Conservation (phyloP, 1,140 invertebrate genomes). For the Halictus rubicundus region DNA sequence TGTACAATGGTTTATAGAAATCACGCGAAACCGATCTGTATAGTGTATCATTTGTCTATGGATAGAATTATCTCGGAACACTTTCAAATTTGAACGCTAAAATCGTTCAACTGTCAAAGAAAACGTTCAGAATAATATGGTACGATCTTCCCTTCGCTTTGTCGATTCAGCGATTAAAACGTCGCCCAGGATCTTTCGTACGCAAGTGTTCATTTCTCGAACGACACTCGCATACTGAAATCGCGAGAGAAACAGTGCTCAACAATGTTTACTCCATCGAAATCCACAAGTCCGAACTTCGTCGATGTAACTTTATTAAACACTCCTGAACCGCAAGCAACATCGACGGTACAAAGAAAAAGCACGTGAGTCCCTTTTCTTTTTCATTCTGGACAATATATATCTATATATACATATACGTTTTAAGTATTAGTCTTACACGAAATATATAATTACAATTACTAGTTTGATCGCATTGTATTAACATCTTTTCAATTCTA, state of each 20-base stretch:
- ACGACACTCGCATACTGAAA: background rate
- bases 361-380: conserved; percentile 47
- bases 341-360: conserved; percentile 72
- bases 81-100: conserved; percentile 64
- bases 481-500: background rate
- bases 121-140: conserved; percentile 33
- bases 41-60: background rate
- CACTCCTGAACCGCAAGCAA: conserved; percentile 71
- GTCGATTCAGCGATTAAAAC: background rate
- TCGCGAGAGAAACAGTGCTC: background rate
- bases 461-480: background rate
- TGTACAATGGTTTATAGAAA: background rate
- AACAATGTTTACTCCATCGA: conserved; percentile 53
- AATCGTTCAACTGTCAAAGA: conserved; percentile 54
- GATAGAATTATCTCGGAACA: conserved; percentile 6
- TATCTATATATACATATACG: background rate
- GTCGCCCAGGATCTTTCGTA: background rate
- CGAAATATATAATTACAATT: background rate
- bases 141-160: background rate
- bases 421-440: too few relatives aligned
- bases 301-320: conserved; percentile 65
- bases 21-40: background rate
- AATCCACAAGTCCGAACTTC: conserved; percentile 33
- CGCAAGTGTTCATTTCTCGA: background rate
- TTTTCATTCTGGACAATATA: background rate